Evolutionary conservation across 1,140 invertebrate genomes (phyloP), one percentile per base, ranked within the genome.

Genomic region (Leptopilina boulardi): DNA sequence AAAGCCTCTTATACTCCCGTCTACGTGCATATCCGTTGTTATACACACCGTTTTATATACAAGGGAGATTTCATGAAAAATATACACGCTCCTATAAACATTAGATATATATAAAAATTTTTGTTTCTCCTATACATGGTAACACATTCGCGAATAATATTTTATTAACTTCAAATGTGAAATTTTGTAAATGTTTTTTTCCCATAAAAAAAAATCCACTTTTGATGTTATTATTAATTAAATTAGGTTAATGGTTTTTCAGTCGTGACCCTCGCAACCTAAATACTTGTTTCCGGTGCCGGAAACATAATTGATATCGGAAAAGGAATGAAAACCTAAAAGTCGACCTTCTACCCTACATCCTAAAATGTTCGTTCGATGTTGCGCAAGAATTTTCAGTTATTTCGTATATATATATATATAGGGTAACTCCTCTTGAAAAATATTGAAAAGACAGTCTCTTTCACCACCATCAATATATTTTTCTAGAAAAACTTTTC

Each of bases 171-270:
- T 19, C 3, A 23, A n/a, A n/a, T n/a, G n/a, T 11, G 54, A 21
- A 19, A 11, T 56, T 56, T 18, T 9, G 54, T 56, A 23, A 56
- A 5, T 11, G 54, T 23, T 56, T 56, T 56, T 56, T 56, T 56
- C 19, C 9, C n/a, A 19, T 19, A 6, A n/a, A 23, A 5, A 6
- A 23, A 0, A 23, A 13, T 42, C 41, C 41, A 42, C 54, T 56
- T 11, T 56, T 56, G 54, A 26, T 21, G 13, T 56, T 56, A 81
- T 83, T 81, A 83, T 83, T 81, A 83, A 81, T 47, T 34, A 15
- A 83, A 83, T 80, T 81, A 75, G 82, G 82, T 83, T 81, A 81
- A 83, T 77, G 82, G 80, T 80, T 77, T 56, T 10, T 19, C 21
- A 56, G 54, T 19, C 21, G n/a, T n/a, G 54, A 23, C 2, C 19